These are phyloP conservation scores for Vanessa tameamea DNA, from an alignment of 1,140 invertebrate genomes.

Conservation along the genomic window DNA sequence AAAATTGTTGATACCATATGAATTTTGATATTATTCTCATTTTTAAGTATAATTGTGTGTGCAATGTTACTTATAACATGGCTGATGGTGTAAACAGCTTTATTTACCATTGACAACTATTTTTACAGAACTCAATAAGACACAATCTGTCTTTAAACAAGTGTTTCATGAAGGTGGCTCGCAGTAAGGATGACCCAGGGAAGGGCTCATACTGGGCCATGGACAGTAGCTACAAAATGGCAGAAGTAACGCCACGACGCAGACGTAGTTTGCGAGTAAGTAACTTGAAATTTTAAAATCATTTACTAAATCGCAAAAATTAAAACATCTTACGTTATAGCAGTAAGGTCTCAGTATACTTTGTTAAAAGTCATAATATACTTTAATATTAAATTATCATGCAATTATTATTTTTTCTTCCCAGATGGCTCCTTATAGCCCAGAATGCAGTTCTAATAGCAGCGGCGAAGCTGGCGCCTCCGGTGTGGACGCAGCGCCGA, in stretches of 20 bases:
- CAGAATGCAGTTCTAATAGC: conserved; percentile 77
- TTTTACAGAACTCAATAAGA: conserved; percentile 93
- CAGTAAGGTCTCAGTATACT: neutral
- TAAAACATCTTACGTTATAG: too few relatives aligned
- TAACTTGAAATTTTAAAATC: neutral
- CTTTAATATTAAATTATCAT: too few relatives aligned
- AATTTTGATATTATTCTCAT: too few relatives aligned
- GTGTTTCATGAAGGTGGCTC: conserved; percentile 86
- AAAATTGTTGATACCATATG: too few relatives aligned
- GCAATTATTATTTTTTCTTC: neutral
- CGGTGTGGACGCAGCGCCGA: conserved; percentile 50
- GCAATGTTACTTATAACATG: too few relatives aligned
- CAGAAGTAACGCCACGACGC: conserved; percentile 86
- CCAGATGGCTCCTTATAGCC: conserved; percentile 78
- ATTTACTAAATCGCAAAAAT: too few relatives aligned
- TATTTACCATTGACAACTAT: neutral
- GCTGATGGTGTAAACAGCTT: too few relatives aligned
- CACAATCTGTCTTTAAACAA: conserved; percentile 96
- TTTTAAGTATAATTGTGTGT: too few relatives aligned
- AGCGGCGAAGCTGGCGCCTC: conserved; percentile 63
- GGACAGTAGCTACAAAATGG: conserved; percentile 85
- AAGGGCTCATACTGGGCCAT: conserved; percentile 85
- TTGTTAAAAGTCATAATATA: neutral
- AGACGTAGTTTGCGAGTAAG: conserved; percentile 70
- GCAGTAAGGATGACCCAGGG: conserved; percentile 84